phyloP scores from a whole-genome alignment of 2,797 vertebrate species.

The Melanotaenia boesemani region DNA sequence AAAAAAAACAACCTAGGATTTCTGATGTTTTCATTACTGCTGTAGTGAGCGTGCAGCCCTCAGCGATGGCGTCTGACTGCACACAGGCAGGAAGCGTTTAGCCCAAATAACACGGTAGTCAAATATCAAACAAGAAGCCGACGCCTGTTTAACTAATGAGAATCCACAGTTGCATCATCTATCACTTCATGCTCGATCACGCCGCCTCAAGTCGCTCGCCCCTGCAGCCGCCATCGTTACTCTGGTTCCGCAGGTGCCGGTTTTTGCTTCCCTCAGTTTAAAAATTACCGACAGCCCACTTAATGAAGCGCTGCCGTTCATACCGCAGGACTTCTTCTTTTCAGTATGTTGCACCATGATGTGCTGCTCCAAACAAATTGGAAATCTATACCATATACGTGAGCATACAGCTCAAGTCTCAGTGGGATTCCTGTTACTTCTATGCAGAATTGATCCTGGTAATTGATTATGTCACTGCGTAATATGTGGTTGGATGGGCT shows the following conservation, averaged over 20 bases:
- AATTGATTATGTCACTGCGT: slow-evolving; percentile 22
- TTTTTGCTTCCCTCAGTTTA: slow-evolving; percentile 30
- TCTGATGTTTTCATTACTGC: slow-evolving; percentile 21
- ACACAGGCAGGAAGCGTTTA: slow-evolving; percentile 27
- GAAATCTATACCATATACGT: slow-evolving; percentile 10
- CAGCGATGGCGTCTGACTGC: slow-evolving; percentile 23
- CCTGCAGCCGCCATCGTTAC: slow-evolving; percentile 7
- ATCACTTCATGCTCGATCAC: slow-evolving; percentile 51
- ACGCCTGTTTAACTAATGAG: slow-evolving; percentile 71
- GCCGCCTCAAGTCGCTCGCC: slow-evolving; percentile 4
- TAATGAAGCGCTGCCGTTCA: not conserved
- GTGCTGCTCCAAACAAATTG: slow-evolving; percentile 15
- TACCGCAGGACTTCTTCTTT: not conserved
- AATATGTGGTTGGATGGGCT: slow-evolving; percentile 10
- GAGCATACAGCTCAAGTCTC: slow-evolving; percentile 11
- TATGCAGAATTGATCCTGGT: not conserved
- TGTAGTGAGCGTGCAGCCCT: slow-evolving; percentile 6
- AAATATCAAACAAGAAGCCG: slow-evolving; percentile 47
- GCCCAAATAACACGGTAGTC: slow-evolving; percentile 41
- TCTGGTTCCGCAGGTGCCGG: slow-evolving; percentile 30
- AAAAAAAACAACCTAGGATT: not conserved
- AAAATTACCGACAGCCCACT: slow-evolving; percentile 11
- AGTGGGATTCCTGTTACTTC: slow-evolving; percentile 12
- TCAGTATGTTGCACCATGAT: not conserved
- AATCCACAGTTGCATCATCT: slow-evolving; percentile 61